Evolutionary conservation across 2,888 invertebrate genomes (phyloP).

Genomic region (Watsonalla cultraria): DNA sequence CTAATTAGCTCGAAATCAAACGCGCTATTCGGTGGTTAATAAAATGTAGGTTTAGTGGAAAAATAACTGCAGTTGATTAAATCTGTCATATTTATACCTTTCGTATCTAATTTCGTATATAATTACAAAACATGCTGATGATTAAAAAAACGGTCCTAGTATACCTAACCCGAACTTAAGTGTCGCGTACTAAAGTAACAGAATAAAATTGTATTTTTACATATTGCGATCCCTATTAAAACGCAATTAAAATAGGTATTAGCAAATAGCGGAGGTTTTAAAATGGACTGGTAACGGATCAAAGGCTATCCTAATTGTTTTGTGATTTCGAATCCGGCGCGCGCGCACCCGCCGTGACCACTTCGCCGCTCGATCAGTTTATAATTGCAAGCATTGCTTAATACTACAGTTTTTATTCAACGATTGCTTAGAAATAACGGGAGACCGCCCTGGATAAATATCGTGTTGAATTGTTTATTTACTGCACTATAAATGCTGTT

Average conservation of each 20-base stretch:
- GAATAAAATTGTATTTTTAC: too few relatives aligned
- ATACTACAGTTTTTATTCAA: slow-evolving; percentile 21
- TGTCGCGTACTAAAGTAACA: background rate
- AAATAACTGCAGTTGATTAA: too few relatives aligned
- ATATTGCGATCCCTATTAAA: too few relatives aligned
- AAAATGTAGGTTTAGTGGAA: too few relatives aligned
- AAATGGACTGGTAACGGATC: slow-evolving; percentile 46
- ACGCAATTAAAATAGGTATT: slow-evolving; percentile 2
- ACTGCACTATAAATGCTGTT: too few relatives aligned
- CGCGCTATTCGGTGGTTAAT: too few relatives aligned
- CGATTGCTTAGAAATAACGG: slow-evolving; percentile 7
- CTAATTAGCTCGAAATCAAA: slow-evolving; percentile 7
- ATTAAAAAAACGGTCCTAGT: too few relatives aligned
- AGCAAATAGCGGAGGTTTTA: slow-evolving; percentile 29
- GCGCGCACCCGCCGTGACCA: slow-evolving; percentile 40
- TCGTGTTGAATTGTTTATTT: too few relatives aligned
- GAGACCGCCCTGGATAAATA: slow-evolving; percentile 7
- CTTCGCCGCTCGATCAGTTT: slow-evolving; percentile 28
- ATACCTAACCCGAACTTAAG: too few relatives aligned
- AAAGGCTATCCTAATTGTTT: slow-evolving; percentile 49
- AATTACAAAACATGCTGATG: too few relatives aligned
- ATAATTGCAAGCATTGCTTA: slow-evolving; percentile 24
- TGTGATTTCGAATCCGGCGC: slow-evolving; percentile 58
- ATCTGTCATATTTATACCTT: too few relatives aligned
- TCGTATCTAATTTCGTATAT: too few relatives aligned